These are phyloP conservation scores for Eurosta solidaginis DNA, from an alignment of 1,140 invertebrate species.

Conservation along the genomic window DNA sequence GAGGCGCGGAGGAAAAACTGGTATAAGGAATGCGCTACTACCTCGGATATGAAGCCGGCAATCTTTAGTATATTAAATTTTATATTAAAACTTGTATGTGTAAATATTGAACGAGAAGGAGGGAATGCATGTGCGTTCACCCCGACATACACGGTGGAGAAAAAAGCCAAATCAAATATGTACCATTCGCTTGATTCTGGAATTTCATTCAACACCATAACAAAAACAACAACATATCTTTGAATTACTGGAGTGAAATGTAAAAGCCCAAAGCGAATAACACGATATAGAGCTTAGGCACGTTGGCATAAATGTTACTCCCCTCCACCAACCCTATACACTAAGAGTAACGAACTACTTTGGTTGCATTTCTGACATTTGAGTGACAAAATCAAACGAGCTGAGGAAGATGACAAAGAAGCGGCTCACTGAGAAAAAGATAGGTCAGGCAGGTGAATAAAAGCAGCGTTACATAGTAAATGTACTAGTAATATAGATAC, in stretches of 20 bases:
- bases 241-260: no score
- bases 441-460: neutral
- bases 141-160: neutral
- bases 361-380: neutral
- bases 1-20: no score
- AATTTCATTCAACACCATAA: neutral
- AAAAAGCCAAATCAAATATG: neutral
- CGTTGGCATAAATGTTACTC: neutral
- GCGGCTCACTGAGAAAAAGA: neutral
- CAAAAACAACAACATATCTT: neutral
- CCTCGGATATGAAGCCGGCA: no score
- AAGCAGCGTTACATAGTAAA: neutral
- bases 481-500: constrained; percentile 5
- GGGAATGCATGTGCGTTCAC: neutral
- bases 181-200: neutral
- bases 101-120: neutral
- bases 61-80: neutral
- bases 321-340: neutral
- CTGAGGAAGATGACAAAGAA: neutral
- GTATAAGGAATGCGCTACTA: no score
- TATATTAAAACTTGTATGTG: neutral
- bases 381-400: constrained; percentile 7
- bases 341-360: neutral
- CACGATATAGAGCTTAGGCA: neutral
- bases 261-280: no score